Evolutionary conservation across 2,888 invertebrate genomes (phyloP).

Genomic region (Ommatoiulus sabulosus): DNA sequence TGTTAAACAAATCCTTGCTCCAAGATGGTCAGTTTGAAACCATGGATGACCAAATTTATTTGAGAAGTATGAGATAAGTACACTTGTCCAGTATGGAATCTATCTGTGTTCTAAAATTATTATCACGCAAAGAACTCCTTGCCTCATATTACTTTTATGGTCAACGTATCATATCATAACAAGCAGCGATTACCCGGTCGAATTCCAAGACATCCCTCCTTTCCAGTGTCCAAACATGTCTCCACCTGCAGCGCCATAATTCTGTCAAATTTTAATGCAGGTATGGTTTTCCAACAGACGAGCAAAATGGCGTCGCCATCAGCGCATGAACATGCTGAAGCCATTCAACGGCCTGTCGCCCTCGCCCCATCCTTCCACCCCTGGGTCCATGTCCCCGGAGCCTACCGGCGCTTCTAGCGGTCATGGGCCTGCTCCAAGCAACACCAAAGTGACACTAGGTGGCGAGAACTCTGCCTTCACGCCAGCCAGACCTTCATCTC

Average conservation of each 20-base stretch:
- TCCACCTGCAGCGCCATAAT: constrained; percentile 50
- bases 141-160: background rate
- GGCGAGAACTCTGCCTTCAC: constrained; percentile 90
- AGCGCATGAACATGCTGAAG: constrained; percentile 87
- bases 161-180: background rate
- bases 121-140: background rate
- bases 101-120: background rate
- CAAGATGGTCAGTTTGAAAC: background rate
- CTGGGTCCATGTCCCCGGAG: constrained; percentile 73
- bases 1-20: background rate
- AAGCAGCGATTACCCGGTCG: background rate
- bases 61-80: background rate
- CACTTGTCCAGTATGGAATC: too few relatives aligned
- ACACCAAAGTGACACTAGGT: constrained; percentile 74
- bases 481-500: constrained; percentile 59
- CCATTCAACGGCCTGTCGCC: constrained; percentile 64
- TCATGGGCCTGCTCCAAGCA: constrained; percentile 67
- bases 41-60: background rate
- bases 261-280: constrained; percentile 71
- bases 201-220: background rate
- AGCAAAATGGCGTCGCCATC: constrained; percentile 97
- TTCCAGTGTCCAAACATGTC: constrained; percentile 13
- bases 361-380: constrained; percentile 73
- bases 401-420: constrained; percentile 63
- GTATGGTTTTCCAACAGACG: constrained; percentile 99